phyloP scores from a whole-genome alignment of 2,113 vertebrate genomes.

The Pyxicephalus adspersus region DNA sequence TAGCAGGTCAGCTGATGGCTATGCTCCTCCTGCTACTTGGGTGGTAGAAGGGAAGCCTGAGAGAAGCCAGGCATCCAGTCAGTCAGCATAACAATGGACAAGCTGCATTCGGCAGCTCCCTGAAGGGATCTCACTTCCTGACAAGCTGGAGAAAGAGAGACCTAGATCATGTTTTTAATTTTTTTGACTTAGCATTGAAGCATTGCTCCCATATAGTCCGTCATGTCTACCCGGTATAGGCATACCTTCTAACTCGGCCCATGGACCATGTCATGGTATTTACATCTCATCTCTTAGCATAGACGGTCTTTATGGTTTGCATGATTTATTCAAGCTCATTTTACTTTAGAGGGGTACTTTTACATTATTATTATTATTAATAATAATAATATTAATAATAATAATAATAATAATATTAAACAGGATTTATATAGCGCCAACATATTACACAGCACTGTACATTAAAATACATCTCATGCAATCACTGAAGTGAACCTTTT shows the following conservation, averaged over 20 bases:
- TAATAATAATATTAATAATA: too few relatives aligned
- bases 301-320: too few relatives aligned
- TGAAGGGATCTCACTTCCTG: constrained; percentile 42
- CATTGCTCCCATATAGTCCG: neutral
- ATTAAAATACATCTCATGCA: too few relatives aligned
- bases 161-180: neutral
- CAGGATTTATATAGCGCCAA: too few relatives aligned
- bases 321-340: neutral
- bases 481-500: too few relatives aligned
- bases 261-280: too few relatives aligned
- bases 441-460: too few relatives aligned
- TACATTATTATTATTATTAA: too few relatives aligned
- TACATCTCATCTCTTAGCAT: too few relatives aligned
- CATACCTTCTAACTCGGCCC: neutral
- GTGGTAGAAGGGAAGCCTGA: constrained; percentile 72
- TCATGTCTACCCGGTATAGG: constrained; percentile 5
- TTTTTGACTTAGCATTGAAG: neutral
- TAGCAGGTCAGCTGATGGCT: constrained; percentile 66
- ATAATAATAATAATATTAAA: too few relatives aligned
- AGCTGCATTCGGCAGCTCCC: constrained; percentile 48
- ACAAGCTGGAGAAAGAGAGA: constrained; percentile 33
- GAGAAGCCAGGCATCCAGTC: constrained; percentile 57
- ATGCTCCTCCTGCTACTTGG: constrained; percentile 75
- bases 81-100: constrained; percentile 48
- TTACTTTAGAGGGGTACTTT: neutral